These are phyloP conservation scores for Cariama cristata DNA, from an alignment of 2,113 vertebrate species.

Conservation along the genomic window DNA sequence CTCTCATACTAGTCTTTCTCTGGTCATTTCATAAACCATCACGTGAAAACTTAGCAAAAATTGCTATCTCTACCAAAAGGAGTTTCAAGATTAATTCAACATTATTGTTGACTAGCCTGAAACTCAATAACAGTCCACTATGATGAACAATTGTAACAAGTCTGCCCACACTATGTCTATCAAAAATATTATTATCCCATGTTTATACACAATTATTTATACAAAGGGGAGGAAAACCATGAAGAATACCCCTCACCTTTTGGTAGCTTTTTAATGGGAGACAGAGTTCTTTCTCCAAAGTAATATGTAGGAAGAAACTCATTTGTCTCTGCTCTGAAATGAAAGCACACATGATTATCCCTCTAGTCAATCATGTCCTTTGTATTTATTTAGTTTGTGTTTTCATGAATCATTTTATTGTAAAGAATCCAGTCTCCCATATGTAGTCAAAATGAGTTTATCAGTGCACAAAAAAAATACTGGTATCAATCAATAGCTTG, in stretches of 20 bases:
- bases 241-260: neutral
- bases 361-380: slow-evolving; percentile 37
- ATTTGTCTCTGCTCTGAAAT: slow-evolving; percentile 69
- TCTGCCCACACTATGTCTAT: neutral
- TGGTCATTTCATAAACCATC: neutral
- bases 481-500: neutral
- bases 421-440: neutral
- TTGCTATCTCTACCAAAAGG: neutral
- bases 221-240: slow-evolving; percentile 2
- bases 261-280: slow-evolving; percentile 42
- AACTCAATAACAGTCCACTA: neutral
- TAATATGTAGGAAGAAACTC: slow-evolving; percentile 12
- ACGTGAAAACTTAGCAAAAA: neutral
- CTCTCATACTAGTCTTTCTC: neutral
- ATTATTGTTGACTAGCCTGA: neutral
- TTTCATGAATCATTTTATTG: neutral
- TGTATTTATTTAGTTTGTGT: slow-evolving; percentile 12
- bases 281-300: slow-evolving; percentile 52
- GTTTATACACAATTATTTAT: neutral
- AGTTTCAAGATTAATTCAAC: neutral
- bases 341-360: slow-evolving; percentile 33
- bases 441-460: neutral
- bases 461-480: neutral
- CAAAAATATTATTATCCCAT: neutral
- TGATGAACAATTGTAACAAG: neutral